A percentile compares a stretch with the other conserved stretches of the same genome.
Conservation (phyloP, 1,140 invertebrate species). For the Leptinotarsa lineolata region DNA sequence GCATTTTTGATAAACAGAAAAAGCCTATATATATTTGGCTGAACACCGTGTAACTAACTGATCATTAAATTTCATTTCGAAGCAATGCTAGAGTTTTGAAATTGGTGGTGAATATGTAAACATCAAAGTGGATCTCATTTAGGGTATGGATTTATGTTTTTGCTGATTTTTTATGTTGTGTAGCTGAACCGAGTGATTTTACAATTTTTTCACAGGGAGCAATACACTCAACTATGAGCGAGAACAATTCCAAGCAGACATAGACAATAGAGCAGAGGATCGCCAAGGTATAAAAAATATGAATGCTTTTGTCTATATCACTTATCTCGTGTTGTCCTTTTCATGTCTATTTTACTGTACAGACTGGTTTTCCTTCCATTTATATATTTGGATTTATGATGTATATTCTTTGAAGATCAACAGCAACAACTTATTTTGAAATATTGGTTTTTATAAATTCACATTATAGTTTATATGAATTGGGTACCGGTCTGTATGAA, state of each 20-base stretch:
- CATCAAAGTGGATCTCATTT: not conserved
- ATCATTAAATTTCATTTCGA: no score
- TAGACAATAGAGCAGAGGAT: slow-evolving; percentile 23
- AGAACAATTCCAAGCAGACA: slow-evolving; percentile 9
- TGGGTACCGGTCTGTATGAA: no score
- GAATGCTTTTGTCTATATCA: not conserved
- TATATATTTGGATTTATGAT: slow-evolving; percentile 1
- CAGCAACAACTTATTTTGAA: no score
- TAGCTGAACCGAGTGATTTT: slow-evolving; percentile 5
- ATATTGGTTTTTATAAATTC: no score
- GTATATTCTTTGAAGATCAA: no score
- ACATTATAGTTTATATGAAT: no score
- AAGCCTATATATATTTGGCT: no score
- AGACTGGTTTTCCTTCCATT: not conserved
- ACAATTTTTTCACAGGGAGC: slow-evolving; percentile 20
- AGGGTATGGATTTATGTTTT: not conserved
- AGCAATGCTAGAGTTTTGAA: no score
- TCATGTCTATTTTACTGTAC: not conserved
- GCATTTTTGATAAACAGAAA: no score
- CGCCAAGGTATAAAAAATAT: slow-evolving; percentile 32
- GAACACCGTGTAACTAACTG: no score
- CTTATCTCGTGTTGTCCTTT: slow-evolving; percentile 11
- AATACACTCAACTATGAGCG: slow-evolving; percentile 21
- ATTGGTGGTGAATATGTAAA: no score
- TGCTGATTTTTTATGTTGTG: not conserved